A percentile compares a stretch with the other conserved stretches of the same genome.
Evolutionary conservation across 2,888 invertebrate genomes (phyloP).

Genomic region (Punctoribates punctum): DNA sequence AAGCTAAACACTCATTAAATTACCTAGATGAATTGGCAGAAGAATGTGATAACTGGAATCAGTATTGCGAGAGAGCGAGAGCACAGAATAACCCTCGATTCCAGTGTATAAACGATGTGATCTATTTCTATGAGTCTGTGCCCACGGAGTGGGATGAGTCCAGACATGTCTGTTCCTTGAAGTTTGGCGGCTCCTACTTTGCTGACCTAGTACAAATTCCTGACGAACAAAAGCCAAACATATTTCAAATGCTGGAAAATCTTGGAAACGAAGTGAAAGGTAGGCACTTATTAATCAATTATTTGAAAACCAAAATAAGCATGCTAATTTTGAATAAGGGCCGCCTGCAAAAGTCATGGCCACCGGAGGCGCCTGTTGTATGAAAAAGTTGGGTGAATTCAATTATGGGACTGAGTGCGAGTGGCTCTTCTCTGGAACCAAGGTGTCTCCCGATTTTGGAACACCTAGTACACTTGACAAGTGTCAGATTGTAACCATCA

Average conservation of each 20-base stretch:
- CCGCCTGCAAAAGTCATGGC: not conserved
- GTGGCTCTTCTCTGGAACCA: too few species aligned
- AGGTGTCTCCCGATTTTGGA: too few species aligned
- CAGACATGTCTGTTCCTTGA: constrained; percentile 3
- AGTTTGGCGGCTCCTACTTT: not conserved
- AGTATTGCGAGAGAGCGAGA: too few species aligned
- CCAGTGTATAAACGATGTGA: not conserved
- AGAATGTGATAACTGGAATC: too few species aligned
- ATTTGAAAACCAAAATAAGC: too few species aligned
- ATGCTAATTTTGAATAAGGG: too few species aligned
- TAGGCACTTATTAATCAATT: too few species aligned
- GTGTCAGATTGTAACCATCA: too few species aligned
- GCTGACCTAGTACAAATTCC: constrained; percentile 14
- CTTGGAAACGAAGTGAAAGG: not conserved
- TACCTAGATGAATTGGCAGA: too few species aligned
- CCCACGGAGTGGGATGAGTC: not conserved
- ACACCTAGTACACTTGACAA: too few species aligned
- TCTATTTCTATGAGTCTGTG: not conserved
- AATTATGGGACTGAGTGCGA: too few species aligned
- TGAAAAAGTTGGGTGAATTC: not conserved
- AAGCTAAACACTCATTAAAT: too few species aligned
- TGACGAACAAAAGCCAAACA: not conserved
- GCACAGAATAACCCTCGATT: not conserved
- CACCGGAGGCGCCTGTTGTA: constrained; percentile 7
- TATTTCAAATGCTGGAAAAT: not conserved